Evolutionary conservation across 2,113 vertebrate genomes (phyloP).

Genomic region (Corythornis cristatus): DNA sequence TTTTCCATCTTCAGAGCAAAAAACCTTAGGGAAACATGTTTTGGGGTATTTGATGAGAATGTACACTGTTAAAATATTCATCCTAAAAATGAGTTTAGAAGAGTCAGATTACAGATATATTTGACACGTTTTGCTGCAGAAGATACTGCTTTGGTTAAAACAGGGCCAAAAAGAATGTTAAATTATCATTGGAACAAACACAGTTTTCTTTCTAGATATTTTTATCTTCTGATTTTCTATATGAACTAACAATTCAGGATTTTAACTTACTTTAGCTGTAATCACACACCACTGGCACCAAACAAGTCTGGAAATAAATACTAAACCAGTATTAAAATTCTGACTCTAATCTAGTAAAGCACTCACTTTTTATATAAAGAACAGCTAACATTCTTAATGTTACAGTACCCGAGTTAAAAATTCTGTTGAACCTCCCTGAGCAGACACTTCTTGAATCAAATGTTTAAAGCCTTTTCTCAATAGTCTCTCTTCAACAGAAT

Average conservation of each 20-base stretch:
- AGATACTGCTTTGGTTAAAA: neutral
- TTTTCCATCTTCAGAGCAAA: conserved; percentile 79
- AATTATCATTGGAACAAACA: neutral
- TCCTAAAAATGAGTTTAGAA: neutral
- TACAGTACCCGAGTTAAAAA: conserved; percentile 84
- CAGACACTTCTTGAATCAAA: conserved; percentile 86
- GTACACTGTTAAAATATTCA: neutral
- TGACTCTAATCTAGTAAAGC: neutral
- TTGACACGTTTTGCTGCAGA: neutral
- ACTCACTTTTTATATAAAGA: neutral
- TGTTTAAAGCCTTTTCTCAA: conserved; percentile 87
- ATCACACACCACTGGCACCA: neutral
- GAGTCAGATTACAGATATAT: neutral
- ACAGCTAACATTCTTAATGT: neutral
- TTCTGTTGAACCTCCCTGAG: conserved; percentile 84
- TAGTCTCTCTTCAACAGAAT: conserved; percentile 90
- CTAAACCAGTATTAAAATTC: neutral
- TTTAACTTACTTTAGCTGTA: neutral
- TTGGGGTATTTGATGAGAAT: neutral
- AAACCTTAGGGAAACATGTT: conserved; percentile 64
- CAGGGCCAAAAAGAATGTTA: neutral
- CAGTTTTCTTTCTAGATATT: neutral
- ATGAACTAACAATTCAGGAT: neutral
- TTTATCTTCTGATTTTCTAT: neutral
- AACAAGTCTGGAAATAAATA: neutral